These are phyloP conservation scores for Silurus lanzhouensis DNA, from an alignment of 2,797 vertebrate genomes.

Conservation along the genomic window DNA sequence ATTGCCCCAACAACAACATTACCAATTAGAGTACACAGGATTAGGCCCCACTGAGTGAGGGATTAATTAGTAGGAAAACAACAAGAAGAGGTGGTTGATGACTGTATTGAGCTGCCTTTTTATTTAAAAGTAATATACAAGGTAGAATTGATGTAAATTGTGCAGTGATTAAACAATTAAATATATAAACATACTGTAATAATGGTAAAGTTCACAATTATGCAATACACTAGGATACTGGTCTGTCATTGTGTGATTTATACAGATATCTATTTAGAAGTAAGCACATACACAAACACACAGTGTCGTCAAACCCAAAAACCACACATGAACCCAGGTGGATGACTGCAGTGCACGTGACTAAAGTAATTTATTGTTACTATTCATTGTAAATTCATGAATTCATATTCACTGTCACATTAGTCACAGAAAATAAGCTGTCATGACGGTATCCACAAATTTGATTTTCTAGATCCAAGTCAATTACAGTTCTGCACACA, in stretches of 20 bases:
- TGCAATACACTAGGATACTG: not conserved
- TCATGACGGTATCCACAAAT: conserved; percentile 49
- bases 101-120: not conserved
- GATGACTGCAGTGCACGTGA: conserved; percentile 23
- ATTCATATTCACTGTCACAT: conserved; percentile 59
- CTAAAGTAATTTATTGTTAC: conserved; percentile 53
- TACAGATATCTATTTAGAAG: conserved; percentile 23
- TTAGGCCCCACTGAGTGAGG: conserved; percentile 45
- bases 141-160: not conserved
- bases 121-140: conserved; percentile 9
- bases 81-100: not conserved
- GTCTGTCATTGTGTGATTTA: conserved; percentile 18
- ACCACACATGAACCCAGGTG: conserved; percentile 41
- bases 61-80: conserved; percentile 34
- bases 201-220: not conserved
- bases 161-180: not conserved
- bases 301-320: conserved; percentile 7
- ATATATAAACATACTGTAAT: not conserved
- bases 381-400: conserved; percentile 57
- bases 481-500: conserved; percentile 42
- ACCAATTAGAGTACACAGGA: conserved; percentile 62
- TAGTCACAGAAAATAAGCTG: conserved; percentile 52
- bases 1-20: conserved; percentile 48
- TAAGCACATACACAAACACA: conserved; percentile 16
- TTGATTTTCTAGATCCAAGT: conserved; percentile 50